Evolutionary conservation across 2,113 vertebrate species (phyloP), one percentile per base, ranked within the genome.

Genomic region (Solea senegalensis): DNA sequence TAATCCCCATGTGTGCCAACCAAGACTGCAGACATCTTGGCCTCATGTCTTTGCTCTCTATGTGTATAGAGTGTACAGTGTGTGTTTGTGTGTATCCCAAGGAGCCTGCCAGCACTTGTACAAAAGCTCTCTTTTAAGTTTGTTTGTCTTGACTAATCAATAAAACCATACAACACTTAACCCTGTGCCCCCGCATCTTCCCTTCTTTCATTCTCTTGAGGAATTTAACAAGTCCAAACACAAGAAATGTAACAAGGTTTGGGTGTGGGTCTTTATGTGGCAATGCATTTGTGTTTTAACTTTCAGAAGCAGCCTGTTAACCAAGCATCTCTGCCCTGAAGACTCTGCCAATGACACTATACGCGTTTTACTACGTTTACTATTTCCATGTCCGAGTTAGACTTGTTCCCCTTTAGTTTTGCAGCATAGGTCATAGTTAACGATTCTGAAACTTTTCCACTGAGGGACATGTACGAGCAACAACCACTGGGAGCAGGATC

Each of bases 1-100:
- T 76, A 76, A 79, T 84, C 75, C 76, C 58, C 45, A 7, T 62
- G 53, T 66, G 64, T 87, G 86, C 82, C 71, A 80, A 64, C 53
- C 54, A 72, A 74, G 74, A 76, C 74, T 80, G 80, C 73, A 86
- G 80, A 81, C 75, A 80, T 76, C 71, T 84, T 84, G 84, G 86
- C 86, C 80, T 69, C 40, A 41, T 69, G 64, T 79, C 70, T 75
- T n/a, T 55, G 57, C 53, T 66, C 12, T 55, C 62, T 64, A 54
- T 68, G 52, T 65, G 46, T 59, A 62, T 63, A 34, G 44, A n/a
- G 46, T 60, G 21, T 69, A 53, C 48, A 57, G 21, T 45, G 49
- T 69, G 5, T 43, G 27, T 5, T 40, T 73, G 62, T 80, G 72
- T 72, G 59, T 73, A 53, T 80, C 60, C 62, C 66, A 60, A 27